A percentile compares a stretch with the other conserved stretches of the same genome.
Evolutionary conservation across 2,797 vertebrate species (phyloP).

Genomic region (Semaprochilodus insignis): DNA sequence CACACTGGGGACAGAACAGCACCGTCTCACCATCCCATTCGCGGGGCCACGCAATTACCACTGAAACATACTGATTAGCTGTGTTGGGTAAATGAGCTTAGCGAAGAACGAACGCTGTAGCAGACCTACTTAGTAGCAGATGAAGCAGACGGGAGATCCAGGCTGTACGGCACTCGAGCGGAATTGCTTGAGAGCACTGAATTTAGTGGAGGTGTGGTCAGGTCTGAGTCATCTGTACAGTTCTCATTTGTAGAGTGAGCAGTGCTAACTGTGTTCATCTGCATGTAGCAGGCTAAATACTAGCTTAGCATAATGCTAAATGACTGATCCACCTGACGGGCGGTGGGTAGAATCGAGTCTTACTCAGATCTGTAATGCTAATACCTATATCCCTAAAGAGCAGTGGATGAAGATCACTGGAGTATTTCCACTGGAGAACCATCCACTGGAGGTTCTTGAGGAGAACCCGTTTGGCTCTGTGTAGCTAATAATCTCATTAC

Average conservation of each 20-base stretch:
- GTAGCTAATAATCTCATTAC: neutral
- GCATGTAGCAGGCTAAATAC: neutral
- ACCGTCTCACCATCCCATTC: neutral
- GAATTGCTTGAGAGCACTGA: conserved; percentile 12
- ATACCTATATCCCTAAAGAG: neutral
- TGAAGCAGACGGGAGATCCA: neutral
- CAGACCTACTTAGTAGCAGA: conserved; percentile 4
- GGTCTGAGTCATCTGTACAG: neutral
- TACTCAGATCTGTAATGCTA: neutral
- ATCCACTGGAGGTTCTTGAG: too few relatives aligned
- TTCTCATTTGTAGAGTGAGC: neutral
- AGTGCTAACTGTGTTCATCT: neutral
- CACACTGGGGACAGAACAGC: conserved; percentile 6
- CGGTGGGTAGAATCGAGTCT: neutral
- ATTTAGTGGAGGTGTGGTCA: conserved; percentile 21
- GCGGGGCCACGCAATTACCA: neutral
- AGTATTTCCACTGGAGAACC: too few relatives aligned
- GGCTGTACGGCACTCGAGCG: neutral
- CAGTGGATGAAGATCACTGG: too few relatives aligned
- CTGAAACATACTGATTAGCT: neutral
- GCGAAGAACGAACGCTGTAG: neutral
- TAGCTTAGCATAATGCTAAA: neutral
- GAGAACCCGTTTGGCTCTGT: neutral
- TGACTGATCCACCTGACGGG: neutral
- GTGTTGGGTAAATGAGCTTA: conserved; percentile 15